A percentile compares a stretch with the other conserved stretches of the same genome.
Conservation (phyloP, 2,797 vertebrate genomes). For the Karalla daura region DNA sequence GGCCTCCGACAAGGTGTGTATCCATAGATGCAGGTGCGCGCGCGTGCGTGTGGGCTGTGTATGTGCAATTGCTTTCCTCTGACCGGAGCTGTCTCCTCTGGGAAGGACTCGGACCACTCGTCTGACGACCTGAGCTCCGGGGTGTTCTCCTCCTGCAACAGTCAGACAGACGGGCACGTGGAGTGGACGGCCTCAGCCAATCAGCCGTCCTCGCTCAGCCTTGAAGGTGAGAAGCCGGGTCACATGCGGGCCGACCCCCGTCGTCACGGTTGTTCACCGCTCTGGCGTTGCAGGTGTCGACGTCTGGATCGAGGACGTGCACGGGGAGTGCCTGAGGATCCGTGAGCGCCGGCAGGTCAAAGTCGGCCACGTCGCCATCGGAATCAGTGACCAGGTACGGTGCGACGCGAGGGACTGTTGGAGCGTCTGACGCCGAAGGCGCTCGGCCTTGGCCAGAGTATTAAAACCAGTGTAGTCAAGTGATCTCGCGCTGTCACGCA, state of each 20-base stretch:
- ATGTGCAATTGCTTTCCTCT: neutral
- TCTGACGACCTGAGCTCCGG: slow-evolving; percentile 96
- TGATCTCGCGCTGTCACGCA: slow-evolving; percentile 34
- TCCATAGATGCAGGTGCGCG: no score
- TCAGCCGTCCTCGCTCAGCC: slow-evolving; percentile 83
- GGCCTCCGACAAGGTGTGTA: slow-evolving; percentile 84
- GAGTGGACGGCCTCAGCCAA: slow-evolving; percentile 85
- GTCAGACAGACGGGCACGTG: slow-evolving; percentile 84
- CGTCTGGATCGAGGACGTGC: slow-evolving; percentile 92
- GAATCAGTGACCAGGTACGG: slow-evolving; percentile 96
- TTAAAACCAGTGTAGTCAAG: no score
- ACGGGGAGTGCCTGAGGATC: slow-evolving; percentile 91
- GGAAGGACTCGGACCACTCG: slow-evolving; percentile 87
- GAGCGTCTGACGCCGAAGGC: no score
- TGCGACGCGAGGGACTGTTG: no score
- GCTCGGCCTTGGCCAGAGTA: no score
- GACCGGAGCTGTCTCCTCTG: neutral
- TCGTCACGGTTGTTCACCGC: neutral
- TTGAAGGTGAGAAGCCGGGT: slow-evolving; percentile 83
- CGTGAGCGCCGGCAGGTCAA: slow-evolving; percentile 90
- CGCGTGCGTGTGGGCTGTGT: neutral
- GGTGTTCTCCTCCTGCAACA: slow-evolving; percentile 91
- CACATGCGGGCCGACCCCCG: fast-evolving
- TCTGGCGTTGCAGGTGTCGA: slow-evolving; percentile 86
- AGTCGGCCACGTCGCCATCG: slow-evolving; percentile 92